Conservation (phyloP, 2,797 vertebrate genomes). For the Valencia hispanica region DNA sequence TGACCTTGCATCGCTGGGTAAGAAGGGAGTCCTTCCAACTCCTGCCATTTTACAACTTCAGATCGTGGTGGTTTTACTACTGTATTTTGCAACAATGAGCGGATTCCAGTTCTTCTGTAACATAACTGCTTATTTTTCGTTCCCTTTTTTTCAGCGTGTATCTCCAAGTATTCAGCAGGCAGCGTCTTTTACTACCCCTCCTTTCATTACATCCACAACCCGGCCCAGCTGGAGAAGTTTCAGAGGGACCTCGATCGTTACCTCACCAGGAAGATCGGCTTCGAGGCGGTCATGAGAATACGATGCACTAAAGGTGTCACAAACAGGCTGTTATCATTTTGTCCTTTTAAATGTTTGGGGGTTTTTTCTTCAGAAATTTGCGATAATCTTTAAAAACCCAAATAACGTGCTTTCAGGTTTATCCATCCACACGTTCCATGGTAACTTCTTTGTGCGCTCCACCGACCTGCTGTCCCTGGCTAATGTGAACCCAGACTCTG, state of each 20-base stretch:
- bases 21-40: slow-evolving; percentile 2
- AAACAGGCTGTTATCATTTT: too few species aligned
- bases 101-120: background rate
- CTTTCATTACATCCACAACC: slow-evolving; percentile 90
- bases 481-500: slow-evolving; percentile 96
- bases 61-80: too few species aligned
- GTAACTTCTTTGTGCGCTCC: slow-evolving; percentile 98
- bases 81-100: too few species aligned
- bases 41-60: too few species aligned
- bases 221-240: slow-evolving; percentile 88
- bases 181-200: slow-evolving; percentile 96
- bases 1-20: slow-evolving; percentile 95
- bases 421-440: slow-evolving; percentile 98
- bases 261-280: slow-evolving; percentile 95
- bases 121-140: background rate
- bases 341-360: too few species aligned
- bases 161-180: slow-evolving; percentile 95
- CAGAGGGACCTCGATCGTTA: slow-evolving; percentile 94
- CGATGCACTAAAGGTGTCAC: slow-evolving; percentile 94
- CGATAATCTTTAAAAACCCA: background rate
- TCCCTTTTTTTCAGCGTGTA: slow-evolving; percentile 82
- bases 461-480: slow-evolving; percentile 96
- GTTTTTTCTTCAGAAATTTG: too few species aligned
- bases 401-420: slow-evolving; percentile 80
- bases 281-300: slow-evolving; percentile 99